Evolutionary conservation across 30 jellyfish, hydroid and myxozoan genomes (phyloP).

Genomic region (Turritopsis rubra): DNA sequence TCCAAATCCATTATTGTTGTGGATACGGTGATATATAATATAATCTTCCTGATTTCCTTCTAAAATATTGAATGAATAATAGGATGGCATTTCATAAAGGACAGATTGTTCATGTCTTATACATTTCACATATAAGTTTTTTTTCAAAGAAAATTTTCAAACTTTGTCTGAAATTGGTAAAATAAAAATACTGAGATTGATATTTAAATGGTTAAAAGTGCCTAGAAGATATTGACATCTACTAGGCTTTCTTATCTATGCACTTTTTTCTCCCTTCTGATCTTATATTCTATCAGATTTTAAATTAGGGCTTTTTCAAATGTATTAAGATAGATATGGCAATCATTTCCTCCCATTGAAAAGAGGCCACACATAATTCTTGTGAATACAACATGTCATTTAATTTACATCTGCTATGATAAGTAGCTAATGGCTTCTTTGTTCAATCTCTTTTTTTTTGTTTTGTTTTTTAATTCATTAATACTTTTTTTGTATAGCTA

Average conservation of each 20-base stretch:
- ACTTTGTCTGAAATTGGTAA: too few relatives aligned
- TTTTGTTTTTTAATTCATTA: neutral
- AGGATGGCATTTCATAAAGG: too few relatives aligned
- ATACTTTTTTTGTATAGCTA: neutral
- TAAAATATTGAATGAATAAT: too few relatives aligned
- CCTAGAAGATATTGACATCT: too few relatives aligned
- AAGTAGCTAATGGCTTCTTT: neutral
- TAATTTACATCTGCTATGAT: neutral
- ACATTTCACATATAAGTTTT: too few relatives aligned
- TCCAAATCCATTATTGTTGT: neutral
- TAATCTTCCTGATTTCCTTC: neutral
- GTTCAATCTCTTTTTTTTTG: neutral
- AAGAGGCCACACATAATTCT: neutral
- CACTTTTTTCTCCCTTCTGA: neutral
- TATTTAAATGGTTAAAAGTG: neutral
- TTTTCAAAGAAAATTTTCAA: too few relatives aligned
- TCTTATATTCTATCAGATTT: neutral
- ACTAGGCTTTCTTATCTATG: neutral
- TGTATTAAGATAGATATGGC: neutral
- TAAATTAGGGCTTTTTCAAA: neutral
- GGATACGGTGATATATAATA: neutral
- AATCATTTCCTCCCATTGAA: neutral
- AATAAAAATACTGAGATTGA: neutral
- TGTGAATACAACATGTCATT: neutral
- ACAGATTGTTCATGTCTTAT: too few relatives aligned